Percentiles rank a stretch among this genome's conserved stretches.
These are phyloP conservation scores for Bubo blakistoni DNA, from an alignment of 2,113 vertebrate species.

Conservation along the genomic window DNA sequence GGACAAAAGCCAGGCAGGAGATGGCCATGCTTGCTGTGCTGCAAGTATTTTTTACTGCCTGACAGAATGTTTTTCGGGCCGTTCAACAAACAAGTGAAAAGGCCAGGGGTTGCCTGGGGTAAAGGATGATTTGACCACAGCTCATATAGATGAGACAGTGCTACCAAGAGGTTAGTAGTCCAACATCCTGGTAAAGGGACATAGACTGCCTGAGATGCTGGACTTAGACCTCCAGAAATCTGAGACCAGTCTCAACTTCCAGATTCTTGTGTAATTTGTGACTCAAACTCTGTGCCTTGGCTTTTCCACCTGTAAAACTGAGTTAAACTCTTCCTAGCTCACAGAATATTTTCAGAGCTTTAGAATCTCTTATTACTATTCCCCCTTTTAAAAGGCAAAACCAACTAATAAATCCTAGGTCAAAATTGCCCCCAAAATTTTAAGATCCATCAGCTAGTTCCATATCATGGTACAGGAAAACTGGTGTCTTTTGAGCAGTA, in stretches of 20 bases:
- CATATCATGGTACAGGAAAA: background rate
- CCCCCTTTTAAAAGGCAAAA: background rate
- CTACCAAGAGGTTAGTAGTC: background rate
- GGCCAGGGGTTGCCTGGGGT: background rate
- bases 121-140: background rate
- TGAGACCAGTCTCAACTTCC: background rate
- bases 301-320: background rate
- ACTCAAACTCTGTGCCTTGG: background rate
- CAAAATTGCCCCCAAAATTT: background rate
- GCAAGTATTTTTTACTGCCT: background rate
- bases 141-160: accelerated
- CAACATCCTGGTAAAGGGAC: background rate
- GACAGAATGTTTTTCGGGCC: background rate
- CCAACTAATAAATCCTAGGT: background rate
- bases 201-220: background rate
- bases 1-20: background rate
- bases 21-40: background rate
- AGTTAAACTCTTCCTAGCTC: background rate
- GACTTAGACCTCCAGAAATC: background rate
- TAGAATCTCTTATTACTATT: background rate
- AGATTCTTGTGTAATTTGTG: background rate
- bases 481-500: background rate
- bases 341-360: background rate
- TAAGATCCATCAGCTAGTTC: background rate
- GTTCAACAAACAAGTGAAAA: background rate